Evolutionary conservation across 2,888 invertebrate species (phyloP).

Genomic region (Pherbina coryleti): DNA sequence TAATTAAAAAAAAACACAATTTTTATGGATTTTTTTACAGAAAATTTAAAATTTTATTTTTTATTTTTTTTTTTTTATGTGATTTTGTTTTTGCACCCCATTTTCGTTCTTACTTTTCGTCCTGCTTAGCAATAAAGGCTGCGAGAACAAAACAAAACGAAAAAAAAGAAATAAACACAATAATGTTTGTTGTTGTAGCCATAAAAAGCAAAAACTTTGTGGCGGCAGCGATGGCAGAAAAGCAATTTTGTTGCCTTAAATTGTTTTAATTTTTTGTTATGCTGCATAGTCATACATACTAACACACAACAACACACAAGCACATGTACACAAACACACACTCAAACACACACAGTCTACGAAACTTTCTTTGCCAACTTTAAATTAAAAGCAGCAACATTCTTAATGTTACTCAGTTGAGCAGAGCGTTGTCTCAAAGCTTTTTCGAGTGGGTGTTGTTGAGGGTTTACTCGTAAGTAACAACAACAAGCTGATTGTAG

Average conservation of each 20-base stretch:
- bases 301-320: not conserved
- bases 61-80: not conserved
- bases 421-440: not conserved
- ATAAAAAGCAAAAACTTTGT: conserved; percentile 45
- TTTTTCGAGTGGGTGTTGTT: not conserved
- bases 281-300: not conserved
- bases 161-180: conserved; percentile 53
- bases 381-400: not conserved
- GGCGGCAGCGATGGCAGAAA: not conserved
- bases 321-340: not conserved
- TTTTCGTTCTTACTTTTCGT: not conserved
- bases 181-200: conserved; percentile 49
- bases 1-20: too few relatives aligned
- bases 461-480: not conserved
- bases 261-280: not conserved
- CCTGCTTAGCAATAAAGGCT: not conserved
- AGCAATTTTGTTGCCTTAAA: conserved; percentile 8
- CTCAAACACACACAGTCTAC: not conserved
- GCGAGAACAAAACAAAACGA: not conserved
- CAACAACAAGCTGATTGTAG: not conserved
- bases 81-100: not conserved
- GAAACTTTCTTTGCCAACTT: not conserved
- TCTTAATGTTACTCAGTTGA: too few relatives aligned
- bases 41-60: not conserved
- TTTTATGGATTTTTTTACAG: not conserved